Evolutionary conservation across 2,797 vertebrate genomes (phyloP).

Genomic region (Liasis olivaceus): DNA sequence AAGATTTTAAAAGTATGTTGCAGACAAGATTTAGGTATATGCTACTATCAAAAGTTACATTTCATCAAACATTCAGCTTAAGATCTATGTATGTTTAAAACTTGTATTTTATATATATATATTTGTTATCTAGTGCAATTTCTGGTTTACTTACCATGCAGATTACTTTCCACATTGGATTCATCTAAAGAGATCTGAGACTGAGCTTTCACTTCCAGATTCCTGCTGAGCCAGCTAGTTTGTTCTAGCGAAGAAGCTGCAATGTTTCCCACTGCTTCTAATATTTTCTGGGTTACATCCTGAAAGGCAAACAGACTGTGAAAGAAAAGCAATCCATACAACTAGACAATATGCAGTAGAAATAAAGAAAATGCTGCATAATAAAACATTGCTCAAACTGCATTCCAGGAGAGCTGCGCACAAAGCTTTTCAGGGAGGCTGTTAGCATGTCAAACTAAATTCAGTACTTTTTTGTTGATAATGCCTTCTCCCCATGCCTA

Average conservation of each 20-base stretch:
- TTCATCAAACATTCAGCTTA: not conserved
- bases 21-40: not conserved
- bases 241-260: slow-evolving; percentile 96
- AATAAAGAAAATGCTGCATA: not conserved
- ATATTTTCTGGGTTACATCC: slow-evolving; percentile 95
- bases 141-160: slow-evolving; percentile 72
- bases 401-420: not conserved
- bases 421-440: not conserved
- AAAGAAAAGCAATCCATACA: not conserved
- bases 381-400: not conserved
- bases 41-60: not conserved
- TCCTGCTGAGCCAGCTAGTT: slow-evolving; percentile 98
- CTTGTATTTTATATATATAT: not conserved
- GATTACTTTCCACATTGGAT: slow-evolving; percentile 79
- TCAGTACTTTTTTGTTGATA: not conserved
- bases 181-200: slow-evolving; percentile 88
- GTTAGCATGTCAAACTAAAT: not conserved
- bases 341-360: not conserved
- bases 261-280: slow-evolving; percentile 90
- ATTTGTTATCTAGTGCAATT: not conserved
- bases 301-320: slow-evolving; percentile 56
- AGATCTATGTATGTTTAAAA: not conserved
- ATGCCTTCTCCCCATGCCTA: not conserved
- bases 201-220: slow-evolving; percentile 95
- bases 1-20: not conserved